These are phyloP conservation scores for Paguma larvata DNA, from an alignment of 2,797 vertebrate species.

Conservation along the genomic window DNA sequence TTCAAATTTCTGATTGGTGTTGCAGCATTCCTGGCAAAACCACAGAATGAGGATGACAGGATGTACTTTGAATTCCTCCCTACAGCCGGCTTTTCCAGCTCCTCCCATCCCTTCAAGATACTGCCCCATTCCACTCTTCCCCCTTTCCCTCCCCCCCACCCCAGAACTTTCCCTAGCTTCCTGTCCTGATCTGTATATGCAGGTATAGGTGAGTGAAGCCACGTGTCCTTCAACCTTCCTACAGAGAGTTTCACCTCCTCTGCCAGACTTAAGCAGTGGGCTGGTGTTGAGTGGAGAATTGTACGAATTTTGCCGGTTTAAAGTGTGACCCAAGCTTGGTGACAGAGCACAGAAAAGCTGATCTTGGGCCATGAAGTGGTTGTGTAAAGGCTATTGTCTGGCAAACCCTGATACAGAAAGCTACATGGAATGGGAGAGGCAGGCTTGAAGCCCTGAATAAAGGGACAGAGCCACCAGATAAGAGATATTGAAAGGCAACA, in stretches of 20 bases:
- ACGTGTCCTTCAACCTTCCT: not conserved
- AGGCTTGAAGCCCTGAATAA: not conserved
- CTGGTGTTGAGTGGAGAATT: not conserved
- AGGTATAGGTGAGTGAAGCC: not conserved
- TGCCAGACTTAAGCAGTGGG: not conserved
- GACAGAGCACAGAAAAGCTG: too few relatives aligned
- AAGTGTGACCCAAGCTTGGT: not conserved
- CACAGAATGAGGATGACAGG: not conserved
- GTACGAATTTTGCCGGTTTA: not conserved
- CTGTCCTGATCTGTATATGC: not conserved
- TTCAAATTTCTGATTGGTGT: not conserved
- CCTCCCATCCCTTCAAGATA: not conserved
- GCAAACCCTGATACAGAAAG: not conserved
- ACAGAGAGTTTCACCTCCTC: not conserved
- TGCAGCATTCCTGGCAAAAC: not conserved
- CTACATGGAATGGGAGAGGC: not conserved
- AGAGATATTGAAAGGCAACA: not conserved
- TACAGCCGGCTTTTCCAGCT: not conserved
- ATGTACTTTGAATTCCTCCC: not conserved
- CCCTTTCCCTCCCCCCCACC: too few relatives aligned
- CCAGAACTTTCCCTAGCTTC: not conserved
- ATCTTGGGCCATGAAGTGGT: not conserved
- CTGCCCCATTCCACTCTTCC: not conserved
- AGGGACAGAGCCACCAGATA: not conserved
- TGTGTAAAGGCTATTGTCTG: not conserved